These are phyloP conservation scores for Argyresthia goedartella DNA, from an alignment of 2,888 invertebrate species.

Conservation along the genomic window DNA sequence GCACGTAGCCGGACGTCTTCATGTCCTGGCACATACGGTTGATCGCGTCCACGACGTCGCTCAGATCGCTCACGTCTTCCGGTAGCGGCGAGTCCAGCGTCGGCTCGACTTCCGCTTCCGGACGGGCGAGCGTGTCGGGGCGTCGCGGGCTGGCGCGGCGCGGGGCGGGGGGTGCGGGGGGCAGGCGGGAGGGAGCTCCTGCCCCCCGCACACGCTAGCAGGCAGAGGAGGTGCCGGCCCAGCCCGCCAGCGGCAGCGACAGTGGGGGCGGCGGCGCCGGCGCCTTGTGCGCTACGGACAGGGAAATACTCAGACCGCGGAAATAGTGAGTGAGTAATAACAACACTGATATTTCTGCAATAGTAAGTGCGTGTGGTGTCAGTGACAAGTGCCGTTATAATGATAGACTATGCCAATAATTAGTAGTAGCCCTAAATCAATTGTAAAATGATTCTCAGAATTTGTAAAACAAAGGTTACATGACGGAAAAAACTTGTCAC, in stretches of 20 bases:
- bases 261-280: conserved; percentile 74
- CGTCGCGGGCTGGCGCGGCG: conserved; percentile 24
- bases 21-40: conserved; percentile 60
- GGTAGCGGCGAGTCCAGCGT: conserved; percentile 38
- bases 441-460: too few relatives aligned
- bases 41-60: conserved; percentile 63
- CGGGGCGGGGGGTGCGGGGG: conserved; percentile 42
- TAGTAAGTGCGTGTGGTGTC: too few relatives aligned
- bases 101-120: conserved; percentile 22
- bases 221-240: conserved; percentile 67
- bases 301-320: too few relatives aligned
- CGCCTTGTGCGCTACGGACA: conserved; percentile 61
- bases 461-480: too few relatives aligned
- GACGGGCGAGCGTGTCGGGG: too few relatives aligned
- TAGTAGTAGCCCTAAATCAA: too few relatives aligned
- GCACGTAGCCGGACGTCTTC: conserved; percentile 47
- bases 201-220: conserved; percentile 67
- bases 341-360: too few relatives aligned
- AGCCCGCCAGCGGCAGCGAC: conserved; percentile 65
- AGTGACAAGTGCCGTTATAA: too few relatives aligned
- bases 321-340: too few relatives aligned
- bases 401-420: too few relatives aligned
- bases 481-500: too few relatives aligned
- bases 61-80: conserved; percentile 47
- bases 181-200: conserved; percentile 39